A percentile compares a stretch with the other conserved stretches of the same genome.
These are phyloP conservation scores for Steinernema khuongi DNA, from an alignment of 1,140 invertebrate species.

Conservation along the genomic window DNA sequence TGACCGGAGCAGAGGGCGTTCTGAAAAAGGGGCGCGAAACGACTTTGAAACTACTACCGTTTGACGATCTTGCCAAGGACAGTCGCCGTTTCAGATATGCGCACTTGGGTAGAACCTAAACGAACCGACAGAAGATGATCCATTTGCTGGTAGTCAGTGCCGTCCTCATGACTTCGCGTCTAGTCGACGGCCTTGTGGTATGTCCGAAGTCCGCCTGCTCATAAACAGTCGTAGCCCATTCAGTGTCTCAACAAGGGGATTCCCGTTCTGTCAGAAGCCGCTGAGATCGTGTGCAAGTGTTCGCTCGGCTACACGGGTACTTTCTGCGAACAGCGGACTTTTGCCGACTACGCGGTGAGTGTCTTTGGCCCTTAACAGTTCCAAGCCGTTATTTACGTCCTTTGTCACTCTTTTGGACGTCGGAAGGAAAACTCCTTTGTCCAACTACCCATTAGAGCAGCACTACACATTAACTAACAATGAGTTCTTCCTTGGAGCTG, in stretches of 20 bases:
- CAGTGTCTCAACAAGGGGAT: not conserved
- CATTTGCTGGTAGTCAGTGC: not conserved
- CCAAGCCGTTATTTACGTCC: too few species aligned
- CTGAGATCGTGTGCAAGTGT: constrained; percentile 3
- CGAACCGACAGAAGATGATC: not conserved
- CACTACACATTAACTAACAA: too few species aligned
- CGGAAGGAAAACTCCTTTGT: too few species aligned
- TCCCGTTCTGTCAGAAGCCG: not conserved
- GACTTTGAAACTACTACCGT: too few species aligned
- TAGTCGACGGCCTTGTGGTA: not conserved
- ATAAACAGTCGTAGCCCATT: not conserved
- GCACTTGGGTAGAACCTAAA: not conserved
- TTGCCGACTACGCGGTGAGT: constrained; percentile 9
- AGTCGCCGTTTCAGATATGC: constrained; percentile 1
- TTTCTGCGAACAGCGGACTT: not conserved
- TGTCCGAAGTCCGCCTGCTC: not conserved
- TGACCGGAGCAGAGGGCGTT: not conserved
- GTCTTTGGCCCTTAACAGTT: not conserved
- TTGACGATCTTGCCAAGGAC: too few species aligned
- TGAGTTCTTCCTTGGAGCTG: too few species aligned
- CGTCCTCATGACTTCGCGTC: not conserved
- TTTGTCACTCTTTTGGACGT: too few species aligned
- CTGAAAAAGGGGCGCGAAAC: not conserved
- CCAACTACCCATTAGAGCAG: too few species aligned
- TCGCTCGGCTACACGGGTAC: constrained; percentile 9